Evolutionary conservation across 2,113 vertebrate species (phyloP).

Genomic region (Prochilodus magdalenae): DNA sequence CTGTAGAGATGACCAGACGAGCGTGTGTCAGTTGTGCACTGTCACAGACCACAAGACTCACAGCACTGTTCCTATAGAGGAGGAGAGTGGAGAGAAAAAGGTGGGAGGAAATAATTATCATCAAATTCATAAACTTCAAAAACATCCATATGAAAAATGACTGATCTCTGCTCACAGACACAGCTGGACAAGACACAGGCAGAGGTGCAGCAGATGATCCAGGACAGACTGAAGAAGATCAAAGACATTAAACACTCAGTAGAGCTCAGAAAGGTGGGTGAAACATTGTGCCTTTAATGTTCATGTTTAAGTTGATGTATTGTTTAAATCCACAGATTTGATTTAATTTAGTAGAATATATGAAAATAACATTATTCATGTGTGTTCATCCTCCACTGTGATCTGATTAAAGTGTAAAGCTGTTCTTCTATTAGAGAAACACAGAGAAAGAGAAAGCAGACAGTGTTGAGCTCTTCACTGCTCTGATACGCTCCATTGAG

Average conservation of each 20-base stretch:
- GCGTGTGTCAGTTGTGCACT: background rate
- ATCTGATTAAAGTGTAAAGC: too few relatives aligned
- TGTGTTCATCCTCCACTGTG: background rate
- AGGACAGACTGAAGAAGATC: background rate
- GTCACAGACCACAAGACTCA: background rate
- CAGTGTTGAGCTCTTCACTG: too few relatives aligned
- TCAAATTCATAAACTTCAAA: too few relatives aligned
- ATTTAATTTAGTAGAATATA: background rate
- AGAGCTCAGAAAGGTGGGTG: background rate
- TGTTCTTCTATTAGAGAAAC: too few relatives aligned
- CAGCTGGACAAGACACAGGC: background rate
- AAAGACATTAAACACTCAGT: background rate
- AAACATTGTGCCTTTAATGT: too few relatives aligned
- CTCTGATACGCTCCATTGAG: too few relatives aligned
- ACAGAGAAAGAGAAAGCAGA: too few relatives aligned
- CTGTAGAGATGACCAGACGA: background rate
- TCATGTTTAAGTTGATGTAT: background rate
- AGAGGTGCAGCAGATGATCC: background rate
- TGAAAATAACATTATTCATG: background rate
- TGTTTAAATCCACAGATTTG: background rate
- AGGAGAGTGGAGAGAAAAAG: background rate
- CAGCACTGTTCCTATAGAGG: background rate
- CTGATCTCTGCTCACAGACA: background rate
- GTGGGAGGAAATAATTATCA: background rate
- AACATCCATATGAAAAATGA: background rate